These are phyloP conservation scores for Pithys albifrons DNA, from an alignment of 2,113 vertebrate species.

Conservation along the genomic window DNA sequence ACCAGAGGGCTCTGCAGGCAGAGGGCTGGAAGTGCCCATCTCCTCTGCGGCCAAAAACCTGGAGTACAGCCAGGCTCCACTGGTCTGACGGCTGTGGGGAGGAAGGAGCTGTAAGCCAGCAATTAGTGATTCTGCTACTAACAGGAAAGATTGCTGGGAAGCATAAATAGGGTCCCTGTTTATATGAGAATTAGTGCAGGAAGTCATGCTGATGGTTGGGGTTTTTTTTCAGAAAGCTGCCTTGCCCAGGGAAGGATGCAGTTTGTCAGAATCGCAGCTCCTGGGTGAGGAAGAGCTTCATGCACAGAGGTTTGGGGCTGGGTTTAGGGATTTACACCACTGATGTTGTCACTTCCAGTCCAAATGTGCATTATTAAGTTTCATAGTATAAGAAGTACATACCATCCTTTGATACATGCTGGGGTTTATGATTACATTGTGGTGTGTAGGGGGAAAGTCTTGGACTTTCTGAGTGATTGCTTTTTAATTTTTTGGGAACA, in stretches of 20 bases:
- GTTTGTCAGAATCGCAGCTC: not conserved
- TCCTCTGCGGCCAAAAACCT: not conserved
- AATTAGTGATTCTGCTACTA: conserved; percentile 64
- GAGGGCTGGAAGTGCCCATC: conserved; percentile 34
- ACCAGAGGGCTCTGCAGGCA: not conserved
- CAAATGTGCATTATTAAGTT: not conserved
- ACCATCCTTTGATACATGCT: not conserved
- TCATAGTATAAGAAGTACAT: rapidly evolving
- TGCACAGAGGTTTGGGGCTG: not conserved
- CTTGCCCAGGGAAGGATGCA: not conserved
- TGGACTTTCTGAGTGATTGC: not conserved
- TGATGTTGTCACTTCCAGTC: not conserved
- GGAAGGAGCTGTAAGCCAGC: conserved; percentile 55
- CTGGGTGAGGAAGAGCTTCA: not conserved
- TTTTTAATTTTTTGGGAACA: not conserved
- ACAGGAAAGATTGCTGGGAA: conserved; percentile 63
- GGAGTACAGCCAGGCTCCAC: conserved; percentile 11
- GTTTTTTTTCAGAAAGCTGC: not conserved
- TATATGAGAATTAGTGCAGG: not conserved
- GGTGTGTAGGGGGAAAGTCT: not conserved
- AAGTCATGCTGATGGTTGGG: not conserved
- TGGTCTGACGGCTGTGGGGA: conserved; percentile 16
- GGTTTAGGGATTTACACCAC: not conserved
- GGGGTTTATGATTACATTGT: not conserved
- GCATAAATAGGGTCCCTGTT: conserved; percentile 59